Base-by-base conservation (phyloP, 2,797 vertebrate species). In the Argyrosomus regius region DNA sequence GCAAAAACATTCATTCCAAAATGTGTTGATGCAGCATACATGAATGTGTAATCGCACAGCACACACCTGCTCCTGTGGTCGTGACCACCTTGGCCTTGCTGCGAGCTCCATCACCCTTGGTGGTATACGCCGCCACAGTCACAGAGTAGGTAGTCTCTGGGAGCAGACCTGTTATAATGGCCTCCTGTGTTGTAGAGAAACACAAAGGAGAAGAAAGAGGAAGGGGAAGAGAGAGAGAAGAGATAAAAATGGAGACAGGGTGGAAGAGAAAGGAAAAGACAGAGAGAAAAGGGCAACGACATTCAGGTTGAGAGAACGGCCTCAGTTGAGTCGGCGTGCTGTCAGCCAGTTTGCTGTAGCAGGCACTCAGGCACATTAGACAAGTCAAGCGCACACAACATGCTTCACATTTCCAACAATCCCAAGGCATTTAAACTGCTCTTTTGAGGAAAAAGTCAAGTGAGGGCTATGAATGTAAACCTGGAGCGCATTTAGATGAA, bases 61-160 rank as follows among this genome's bases (percentile, higher is more conserved):
- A 87, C 96, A 91, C 88, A 99, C 98, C 97, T 95, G 98, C 97
- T 81, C 98, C 98, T 1, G 97, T 96, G 16, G 98, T 99, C 20
- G 96, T 96, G 88, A 97, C 96, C 69, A 97, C 92, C 86, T 96
- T 97, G 41, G 97, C 96, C 76, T 97, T 99, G 95, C 98, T 99
- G 82, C 96, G 96, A 64, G 98, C 98, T 66, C 98, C 98, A 11
- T 98, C 97, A 6, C 98, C 98, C 77, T 98, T 98, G 74, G 97
- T 97, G 81, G 97, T 99, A 56, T 99, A 98, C 0, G 98, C 98
- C 20, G 97, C 97, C 0, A 99, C 96, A 0, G 97, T 98, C 77
- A 99, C 81, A 0, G 97, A 99, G 92, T 99, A 99, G 78, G 96
- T 97, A 3, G 97, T 99, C 93, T 99, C 98, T 0, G 98, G 96